Evolutionary conservation across 2,888 invertebrate species (phyloP), one percentile per base, ranked within the genome.

Genomic region (Volucella inanis): DNA sequence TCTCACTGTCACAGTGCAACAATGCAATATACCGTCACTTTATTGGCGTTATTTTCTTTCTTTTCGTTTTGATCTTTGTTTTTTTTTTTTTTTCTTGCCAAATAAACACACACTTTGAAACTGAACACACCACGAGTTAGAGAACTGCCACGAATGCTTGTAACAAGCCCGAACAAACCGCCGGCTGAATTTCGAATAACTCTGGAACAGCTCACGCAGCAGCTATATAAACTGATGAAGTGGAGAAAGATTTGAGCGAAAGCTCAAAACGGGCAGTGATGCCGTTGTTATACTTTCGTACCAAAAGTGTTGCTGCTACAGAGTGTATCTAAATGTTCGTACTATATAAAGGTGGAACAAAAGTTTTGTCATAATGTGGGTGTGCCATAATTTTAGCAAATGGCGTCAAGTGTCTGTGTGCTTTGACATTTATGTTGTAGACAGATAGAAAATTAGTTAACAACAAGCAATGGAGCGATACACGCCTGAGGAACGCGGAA

Each of bases 111-210:
- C 52, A 57, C 61, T 75, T 79, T 76, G 64, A 78, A 72, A 31
- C 31, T 31, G 4, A 31, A 31, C 31, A 31, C 31, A 88, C 61
- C 79, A 74, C 80, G 80, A 67, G 72, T 67, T 57, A 61, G 45
- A 62, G 14, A 65, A 79, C 57, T 78, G 61, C 74, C 68, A 52
- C 2, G 43, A 8, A n/a, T 31, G 6, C 18, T 41, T 47, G 50
- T 67, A 83, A 84, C 82, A 72, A 87, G 67, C 62, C 80, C 79
- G 67, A 77, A 87, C 65, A 43, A 71, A 74, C 83, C 87, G 87
- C 87, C 88, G 88, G 87, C 78, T 87, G 87, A 79, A 79, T 74
- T 87, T 79, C 87, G 87, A 88, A 88, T 88, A 88, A 88, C 47
- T 54, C 55, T 41, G 12, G 57, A 61, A 12, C 67, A 65, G 67